Evolutionary conservation across 2,113 vertebrate genomes (phyloP).

Genomic region (Pogonocichla stellata): DNA sequence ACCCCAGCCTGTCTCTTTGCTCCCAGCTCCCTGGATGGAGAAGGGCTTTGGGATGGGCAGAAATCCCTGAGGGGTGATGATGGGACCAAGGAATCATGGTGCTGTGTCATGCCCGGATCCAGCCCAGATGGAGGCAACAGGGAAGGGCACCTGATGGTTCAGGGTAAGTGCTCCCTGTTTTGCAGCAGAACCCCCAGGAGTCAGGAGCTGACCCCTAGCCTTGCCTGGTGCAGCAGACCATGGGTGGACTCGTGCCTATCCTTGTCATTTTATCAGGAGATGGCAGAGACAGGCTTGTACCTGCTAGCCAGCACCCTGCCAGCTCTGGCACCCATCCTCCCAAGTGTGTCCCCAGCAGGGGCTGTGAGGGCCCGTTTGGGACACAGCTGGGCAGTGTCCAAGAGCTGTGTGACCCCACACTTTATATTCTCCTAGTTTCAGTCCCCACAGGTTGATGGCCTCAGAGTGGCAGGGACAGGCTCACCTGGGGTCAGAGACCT

Average conservation of each 20-base stretch:
- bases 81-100: accelerated
- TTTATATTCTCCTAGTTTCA: background rate
- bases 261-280: background rate
- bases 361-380: accelerated
- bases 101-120: background rate
- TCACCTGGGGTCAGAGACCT: background rate
- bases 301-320: background rate
- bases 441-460: background rate
- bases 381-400: background rate
- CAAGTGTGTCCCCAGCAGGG: background rate
- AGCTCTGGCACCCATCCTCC: background rate
- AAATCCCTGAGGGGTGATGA: background rate
- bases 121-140: background rate
- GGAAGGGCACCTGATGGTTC: background rate
- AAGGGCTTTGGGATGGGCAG: background rate
- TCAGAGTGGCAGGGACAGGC: background rate
- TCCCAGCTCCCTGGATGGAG: background rate
- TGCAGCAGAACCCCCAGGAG: background rate
- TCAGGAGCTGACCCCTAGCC: background rate
- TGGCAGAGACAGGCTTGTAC: background rate
- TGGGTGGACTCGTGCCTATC: background rate
- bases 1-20: background rate
- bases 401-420: background rate
- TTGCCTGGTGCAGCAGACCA: background rate
- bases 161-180: background rate